phyloP scores from a whole-genome alignment of 2,797 vertebrate species.

The Chaetophractus vellerosus region DNA sequence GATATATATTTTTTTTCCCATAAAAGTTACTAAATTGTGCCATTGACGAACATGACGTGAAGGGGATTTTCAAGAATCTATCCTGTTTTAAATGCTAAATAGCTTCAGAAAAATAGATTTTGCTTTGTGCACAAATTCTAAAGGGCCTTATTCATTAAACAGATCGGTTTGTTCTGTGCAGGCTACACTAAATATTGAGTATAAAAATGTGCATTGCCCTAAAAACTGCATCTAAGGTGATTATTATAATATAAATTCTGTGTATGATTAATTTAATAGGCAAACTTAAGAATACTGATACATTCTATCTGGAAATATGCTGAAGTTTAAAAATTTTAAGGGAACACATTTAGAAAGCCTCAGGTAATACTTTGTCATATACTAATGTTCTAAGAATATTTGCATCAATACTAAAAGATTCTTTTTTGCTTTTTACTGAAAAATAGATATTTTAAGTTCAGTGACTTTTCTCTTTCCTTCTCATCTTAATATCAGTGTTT shows the following conservation, averaged over 20 bases:
- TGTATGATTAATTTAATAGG: slow-evolving; percentile 57
- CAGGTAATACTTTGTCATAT: neutral
- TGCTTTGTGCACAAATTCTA: slow-evolving; percentile 49
- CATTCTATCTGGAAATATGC: slow-evolving; percentile 28
- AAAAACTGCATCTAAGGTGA: slow-evolving; percentile 46
- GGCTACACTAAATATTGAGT: slow-evolving; percentile 35
- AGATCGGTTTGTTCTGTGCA: slow-evolving; percentile 54
- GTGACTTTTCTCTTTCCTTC: slow-evolving; percentile 23
- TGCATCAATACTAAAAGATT: neutral
- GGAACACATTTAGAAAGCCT: neutral
- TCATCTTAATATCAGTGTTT: neutral
- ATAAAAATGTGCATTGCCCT: slow-evolving; percentile 53
- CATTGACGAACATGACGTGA: neutral
- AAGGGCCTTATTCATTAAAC: slow-evolving; percentile 72
- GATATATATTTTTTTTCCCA: neutral
- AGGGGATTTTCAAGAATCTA: slow-evolving; percentile 62
- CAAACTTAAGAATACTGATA: neutral
- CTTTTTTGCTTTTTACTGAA: neutral
- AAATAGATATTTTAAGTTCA: slow-evolving; percentile 19
- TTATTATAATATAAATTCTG: slow-evolving; percentile 64
- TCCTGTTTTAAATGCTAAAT: slow-evolving; percentile 74
- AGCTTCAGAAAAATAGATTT: slow-evolving; percentile 66
- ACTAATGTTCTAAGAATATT: neutral
- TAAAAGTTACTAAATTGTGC: slow-evolving; percentile 9
- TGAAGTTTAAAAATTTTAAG: slow-evolving; percentile 38